Conservation (phyloP, 2,888 invertebrate species). For the Elysia crispata region DNA sequence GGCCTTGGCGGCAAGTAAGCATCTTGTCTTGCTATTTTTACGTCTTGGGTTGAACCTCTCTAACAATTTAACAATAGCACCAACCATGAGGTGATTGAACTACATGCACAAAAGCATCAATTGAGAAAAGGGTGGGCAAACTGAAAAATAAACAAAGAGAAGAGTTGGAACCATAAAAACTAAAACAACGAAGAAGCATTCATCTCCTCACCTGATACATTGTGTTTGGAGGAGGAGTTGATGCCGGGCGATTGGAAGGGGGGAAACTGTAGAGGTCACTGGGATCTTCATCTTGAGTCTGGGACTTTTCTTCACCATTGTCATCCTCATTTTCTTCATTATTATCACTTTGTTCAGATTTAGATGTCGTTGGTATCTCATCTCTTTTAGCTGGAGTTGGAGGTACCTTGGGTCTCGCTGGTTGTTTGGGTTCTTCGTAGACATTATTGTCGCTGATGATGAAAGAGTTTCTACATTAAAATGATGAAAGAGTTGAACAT, state of each 20-base stretch:
- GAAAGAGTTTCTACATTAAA: too few species aligned
- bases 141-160: too few species aligned
- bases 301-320: conserved; percentile 54
- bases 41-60: too few species aligned
- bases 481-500: too few species aligned
- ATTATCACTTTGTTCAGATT: not conserved
- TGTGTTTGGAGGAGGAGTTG: conserved; percentile 56
- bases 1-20: too few species aligned
- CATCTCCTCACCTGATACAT: conserved; percentile 56
- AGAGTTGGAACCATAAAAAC: too few species aligned
- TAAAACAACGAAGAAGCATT: too few species aligned
- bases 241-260: conserved; percentile 63
- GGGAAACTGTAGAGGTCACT: conserved; percentile 57
- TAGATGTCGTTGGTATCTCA: not conserved
- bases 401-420: not conserved
- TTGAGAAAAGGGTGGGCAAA: too few species aligned
- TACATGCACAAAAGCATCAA: too few species aligned
- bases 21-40: too few species aligned
- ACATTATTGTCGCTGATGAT: not conserved
- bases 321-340: conserved; percentile 49
- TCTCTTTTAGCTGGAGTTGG: not conserved
- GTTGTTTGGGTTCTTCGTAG: not conserved
- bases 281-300: not conserved
- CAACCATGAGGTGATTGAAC: too few species aligned
- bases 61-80: too few species aligned